Evolutionary conservation across 2,797 vertebrate species (phyloP).

Genomic region (Trichosurus vulpecula): DNA sequence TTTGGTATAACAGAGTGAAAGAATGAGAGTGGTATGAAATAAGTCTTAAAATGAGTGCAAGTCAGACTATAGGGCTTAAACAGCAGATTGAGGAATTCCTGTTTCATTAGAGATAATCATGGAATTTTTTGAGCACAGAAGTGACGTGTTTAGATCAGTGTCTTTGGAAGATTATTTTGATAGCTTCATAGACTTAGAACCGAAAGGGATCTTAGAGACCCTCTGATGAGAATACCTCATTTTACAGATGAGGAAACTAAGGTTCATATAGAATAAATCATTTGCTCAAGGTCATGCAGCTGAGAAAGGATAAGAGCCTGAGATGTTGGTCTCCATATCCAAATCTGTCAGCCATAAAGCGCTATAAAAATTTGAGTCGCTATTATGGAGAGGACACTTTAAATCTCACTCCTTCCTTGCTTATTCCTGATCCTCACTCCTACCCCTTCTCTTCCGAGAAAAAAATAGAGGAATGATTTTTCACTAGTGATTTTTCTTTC

Average conservation of each 20-base stretch:
- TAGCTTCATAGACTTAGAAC: background rate
- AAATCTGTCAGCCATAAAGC: background rate
- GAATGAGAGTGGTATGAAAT: background rate
- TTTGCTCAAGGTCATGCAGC: background rate
- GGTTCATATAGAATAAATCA: background rate
- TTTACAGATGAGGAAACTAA: constrained; percentile 1
- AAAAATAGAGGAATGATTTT: background rate
- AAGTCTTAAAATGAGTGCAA: background rate
- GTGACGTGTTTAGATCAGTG: background rate
- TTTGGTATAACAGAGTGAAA: background rate
- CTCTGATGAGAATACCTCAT: background rate
- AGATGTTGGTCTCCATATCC: background rate
- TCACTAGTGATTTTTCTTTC: background rate
- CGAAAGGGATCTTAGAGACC: background rate
- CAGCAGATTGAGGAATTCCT: background rate
- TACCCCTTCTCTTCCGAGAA: background rate
- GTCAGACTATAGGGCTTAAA: background rate
- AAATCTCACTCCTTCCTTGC: background rate
- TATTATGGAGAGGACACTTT: background rate
- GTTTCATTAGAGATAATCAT: background rate
- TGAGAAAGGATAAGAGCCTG: background rate
- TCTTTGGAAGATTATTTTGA: background rate
- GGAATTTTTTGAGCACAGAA: background rate
- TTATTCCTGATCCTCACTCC: background rate
- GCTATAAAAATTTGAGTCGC: background rate